Conservation (phyloP, 2,888 invertebrate genomes). For the Dasysyrphus tricinctus region DNA sequence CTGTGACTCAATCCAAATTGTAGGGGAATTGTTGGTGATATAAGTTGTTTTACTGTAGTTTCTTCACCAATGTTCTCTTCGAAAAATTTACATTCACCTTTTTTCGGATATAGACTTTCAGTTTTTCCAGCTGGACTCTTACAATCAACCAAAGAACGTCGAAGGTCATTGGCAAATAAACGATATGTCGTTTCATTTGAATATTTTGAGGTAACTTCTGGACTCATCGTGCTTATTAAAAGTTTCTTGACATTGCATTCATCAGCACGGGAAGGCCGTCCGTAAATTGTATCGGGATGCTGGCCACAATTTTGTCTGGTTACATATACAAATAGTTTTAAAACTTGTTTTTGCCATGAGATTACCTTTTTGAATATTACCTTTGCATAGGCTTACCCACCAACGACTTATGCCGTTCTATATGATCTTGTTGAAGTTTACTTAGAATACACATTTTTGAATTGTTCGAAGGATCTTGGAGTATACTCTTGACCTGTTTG, state of each 20-base stretch:
- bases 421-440: constrained; percentile 78
- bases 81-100: constrained; percentile 40
- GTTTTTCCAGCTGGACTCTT: constrained; percentile 35
- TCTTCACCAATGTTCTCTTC: constrained; percentile 68
- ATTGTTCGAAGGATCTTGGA: constrained; percentile 75
- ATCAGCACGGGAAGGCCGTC: constrained; percentile 53
- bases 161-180: constrained; percentile 73
- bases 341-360: too few species aligned
- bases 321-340: neutral
- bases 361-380: constrained; percentile 63
- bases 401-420: constrained; percentile 76
- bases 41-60: constrained; percentile 77
- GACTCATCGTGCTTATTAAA: constrained; percentile 77
- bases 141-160: constrained; percentile 15
- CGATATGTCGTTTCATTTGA: constrained; percentile 80
- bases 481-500: constrained; percentile 76
- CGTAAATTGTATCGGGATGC: constrained; percentile 73
- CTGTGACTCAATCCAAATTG: constrained; percentile 77
- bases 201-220: constrained; percentile 67
- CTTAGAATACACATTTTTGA: constrained; percentile 75
- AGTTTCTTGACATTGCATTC: constrained; percentile 77
- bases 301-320: neutral
- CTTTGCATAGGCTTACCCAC: constrained; percentile 78
- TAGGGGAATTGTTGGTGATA: constrained; percentile 77
- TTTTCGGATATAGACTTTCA: constrained; percentile 9